Evolutionary conservation across 2,113 vertebrate genomes (phyloP).

Genomic region (Sylvietta virens): DNA sequence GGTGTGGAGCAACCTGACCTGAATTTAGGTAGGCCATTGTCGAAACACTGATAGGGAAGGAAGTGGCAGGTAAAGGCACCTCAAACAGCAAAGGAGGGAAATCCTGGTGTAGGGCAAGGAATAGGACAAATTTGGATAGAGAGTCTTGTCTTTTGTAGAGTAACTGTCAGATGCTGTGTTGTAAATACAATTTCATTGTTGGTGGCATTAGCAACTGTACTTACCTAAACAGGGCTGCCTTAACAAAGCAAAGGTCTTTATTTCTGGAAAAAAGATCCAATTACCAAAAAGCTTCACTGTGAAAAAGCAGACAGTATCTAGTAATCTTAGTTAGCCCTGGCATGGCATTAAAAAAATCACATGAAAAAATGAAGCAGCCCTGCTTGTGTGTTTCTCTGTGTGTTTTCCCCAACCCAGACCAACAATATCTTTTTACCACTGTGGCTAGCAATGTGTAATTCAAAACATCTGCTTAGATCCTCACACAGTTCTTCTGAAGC

Average conservation of each 20-base stretch:
- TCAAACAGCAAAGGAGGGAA: conserved; percentile 78
- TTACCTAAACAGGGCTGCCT: not conserved
- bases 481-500: not conserved
- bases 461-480: not conserved
- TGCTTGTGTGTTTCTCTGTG: not conserved
- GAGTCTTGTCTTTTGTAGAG: not conserved
- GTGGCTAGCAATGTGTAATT: not conserved
- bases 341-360: not conserved
- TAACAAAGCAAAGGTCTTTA: not conserved
- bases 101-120: not conserved
- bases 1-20: too few species aligned
- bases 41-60: conserved; percentile 80
- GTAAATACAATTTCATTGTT: not conserved
- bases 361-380: not conserved
- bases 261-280: not conserved
- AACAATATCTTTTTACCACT: not conserved
- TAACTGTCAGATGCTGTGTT: not conserved
- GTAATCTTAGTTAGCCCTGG: not conserved
- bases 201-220: not conserved
- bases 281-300: not conserved
- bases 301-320: not conserved
- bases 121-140: not conserved
- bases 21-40: conserved; percentile 88
- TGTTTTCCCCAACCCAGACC: not conserved
- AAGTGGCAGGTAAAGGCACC: conserved; percentile 85